phyloP scores from a whole-genome alignment of 2,797 vertebrate genomes.

The Sylvilagus floridanus region DNA sequence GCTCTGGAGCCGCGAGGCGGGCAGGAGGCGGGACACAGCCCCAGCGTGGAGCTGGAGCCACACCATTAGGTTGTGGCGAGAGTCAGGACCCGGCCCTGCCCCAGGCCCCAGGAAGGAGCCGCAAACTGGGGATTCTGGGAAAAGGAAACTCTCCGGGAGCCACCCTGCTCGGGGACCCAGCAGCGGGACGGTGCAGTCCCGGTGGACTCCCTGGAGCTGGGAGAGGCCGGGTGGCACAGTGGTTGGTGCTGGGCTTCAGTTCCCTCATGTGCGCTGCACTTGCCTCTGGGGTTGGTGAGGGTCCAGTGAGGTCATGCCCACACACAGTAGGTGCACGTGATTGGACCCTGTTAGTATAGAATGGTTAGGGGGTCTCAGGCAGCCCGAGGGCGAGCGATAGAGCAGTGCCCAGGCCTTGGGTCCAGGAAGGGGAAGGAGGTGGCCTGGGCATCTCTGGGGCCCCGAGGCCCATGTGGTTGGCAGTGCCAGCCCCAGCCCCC shows the following conservation, averaged over 20 bases:
- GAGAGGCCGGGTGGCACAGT: accelerated
- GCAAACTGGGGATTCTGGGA: not conserved
- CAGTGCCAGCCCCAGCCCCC: too few relatives aligned
- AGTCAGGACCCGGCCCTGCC: not conserved
- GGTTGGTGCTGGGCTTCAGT: not conserved
- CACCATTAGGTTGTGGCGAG: too few relatives aligned
- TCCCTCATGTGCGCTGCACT: not conserved
- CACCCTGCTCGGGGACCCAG: too few relatives aligned
- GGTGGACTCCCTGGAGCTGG: not conserved
- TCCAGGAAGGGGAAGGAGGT: not conserved
- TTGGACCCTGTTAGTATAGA: not conserved
- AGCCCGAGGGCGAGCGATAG: not conserved
- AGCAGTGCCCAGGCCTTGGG: not conserved
- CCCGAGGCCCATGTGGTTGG: not conserved
- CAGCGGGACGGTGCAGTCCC: not conserved
- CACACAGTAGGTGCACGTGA: not conserved
- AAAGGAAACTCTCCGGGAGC: not conserved
- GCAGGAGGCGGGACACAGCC: too few relatives aligned
- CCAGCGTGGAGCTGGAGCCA: too few relatives aligned
- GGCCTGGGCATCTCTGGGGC: not conserved
- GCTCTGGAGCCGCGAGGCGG: too few relatives aligned
- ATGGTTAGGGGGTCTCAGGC: not conserved
- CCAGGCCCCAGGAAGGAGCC: not conserved
- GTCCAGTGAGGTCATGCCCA: not conserved
- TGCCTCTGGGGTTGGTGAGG: not conserved